Base-by-base conservation (phyloP, 1,140 invertebrate genomes). In the Pygmarrhopalites habei region DNA sequence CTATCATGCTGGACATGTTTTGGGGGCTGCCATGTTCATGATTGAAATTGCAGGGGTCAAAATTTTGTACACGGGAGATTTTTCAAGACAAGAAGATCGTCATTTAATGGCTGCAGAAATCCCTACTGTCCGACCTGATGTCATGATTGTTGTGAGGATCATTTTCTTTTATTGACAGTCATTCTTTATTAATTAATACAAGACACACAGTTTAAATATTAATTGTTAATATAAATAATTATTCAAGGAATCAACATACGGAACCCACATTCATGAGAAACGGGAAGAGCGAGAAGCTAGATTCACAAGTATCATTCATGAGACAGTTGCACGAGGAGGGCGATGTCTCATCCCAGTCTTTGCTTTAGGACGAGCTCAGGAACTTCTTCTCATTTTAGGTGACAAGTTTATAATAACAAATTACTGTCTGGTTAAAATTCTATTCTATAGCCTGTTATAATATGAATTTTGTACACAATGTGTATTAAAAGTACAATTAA, bases 1-100 rank as follows among this genome's bases (percentile, higher is more conserved):
- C 1, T 99, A 99, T 76, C 95, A 97, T 77, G 97, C 94, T 1
- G 97, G 97, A 0, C 97, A 99, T 78, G 97, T 99, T 0, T 77
- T 99, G 0, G 97, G 97, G 0, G 97, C 97, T 7, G 95, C 95
- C 28, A 99, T 99, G 96, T 99, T 99, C 74, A 98, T 99, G 93
- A 95, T 99, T 60, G 96, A 99, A 82, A 99, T 99, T 66, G 96
- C 95, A 56, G 96, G 94, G 28, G 90, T 96, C 17, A 93, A 94
- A 79, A 85, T 97, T 58, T 77, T 99, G 1, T 99, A 99, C 73
- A 99, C 97, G 0, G 97, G 97, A 0, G 97, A 99, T 74, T 99
- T 99, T 76, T 98, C 95, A 21, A 78, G 96, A 32, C 93, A 98
- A 79, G 97, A 99, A 80, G 96, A 99, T 79, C 79, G 97, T 29